Percentiles rank a stretch among this genome's conserved stretches.
Evolutionary conservation across 2,888 invertebrate species (phyloP).

Genomic region (Napeogenes sylphis): DNA sequence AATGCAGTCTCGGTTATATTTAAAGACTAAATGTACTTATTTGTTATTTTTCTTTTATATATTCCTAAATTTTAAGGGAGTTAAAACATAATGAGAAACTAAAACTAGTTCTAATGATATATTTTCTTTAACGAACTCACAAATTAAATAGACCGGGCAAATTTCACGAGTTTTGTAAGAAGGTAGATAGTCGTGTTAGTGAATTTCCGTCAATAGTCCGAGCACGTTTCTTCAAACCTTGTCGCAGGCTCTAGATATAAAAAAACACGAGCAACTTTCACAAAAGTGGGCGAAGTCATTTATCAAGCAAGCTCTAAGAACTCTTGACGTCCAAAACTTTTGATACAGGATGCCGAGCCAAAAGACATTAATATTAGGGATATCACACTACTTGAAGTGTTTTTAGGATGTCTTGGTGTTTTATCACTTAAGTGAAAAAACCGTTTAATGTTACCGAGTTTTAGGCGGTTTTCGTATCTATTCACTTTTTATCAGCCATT

Average conservation of each 20-base stretch:
- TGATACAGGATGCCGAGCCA: slow-evolving; percentile 72
- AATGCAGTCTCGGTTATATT: too few relatives aligned
- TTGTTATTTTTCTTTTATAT: background rate
- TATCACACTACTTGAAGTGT: slow-evolving; percentile 65
- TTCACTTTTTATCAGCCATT: slow-evolving; percentile 8
- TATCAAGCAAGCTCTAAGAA: slow-evolving; percentile 74
- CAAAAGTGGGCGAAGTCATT: slow-evolving; percentile 73
- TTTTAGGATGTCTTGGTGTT: slow-evolving; percentile 67
- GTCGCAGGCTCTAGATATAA: slow-evolving; percentile 46
- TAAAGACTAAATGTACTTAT: too few relatives aligned
- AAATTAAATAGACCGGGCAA: slow-evolving; percentile 40
- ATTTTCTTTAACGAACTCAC: slow-evolving; percentile 7
- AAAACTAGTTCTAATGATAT: slow-evolving; percentile 23
- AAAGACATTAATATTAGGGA: slow-evolving; percentile 75
- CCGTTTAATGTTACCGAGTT: slow-evolving; percentile 49
- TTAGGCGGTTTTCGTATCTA: slow-evolving; percentile 38
- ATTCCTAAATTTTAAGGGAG: background rate
- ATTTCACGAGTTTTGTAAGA: slow-evolving; percentile 7
- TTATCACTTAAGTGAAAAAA: slow-evolving; percentile 68
- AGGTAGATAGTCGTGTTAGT: slow-evolving; percentile 46
- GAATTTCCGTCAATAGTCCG: slow-evolving; percentile 52
- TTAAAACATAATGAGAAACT: slow-evolving; percentile 19
- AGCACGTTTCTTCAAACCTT: slow-evolving; percentile 54
- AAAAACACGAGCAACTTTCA: slow-evolving; percentile 62
- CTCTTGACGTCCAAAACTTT: slow-evolving; percentile 73